phyloP scores from a whole-genome alignment of 2,888 invertebrate genomes.

The Cheilosia urbana region DNA sequence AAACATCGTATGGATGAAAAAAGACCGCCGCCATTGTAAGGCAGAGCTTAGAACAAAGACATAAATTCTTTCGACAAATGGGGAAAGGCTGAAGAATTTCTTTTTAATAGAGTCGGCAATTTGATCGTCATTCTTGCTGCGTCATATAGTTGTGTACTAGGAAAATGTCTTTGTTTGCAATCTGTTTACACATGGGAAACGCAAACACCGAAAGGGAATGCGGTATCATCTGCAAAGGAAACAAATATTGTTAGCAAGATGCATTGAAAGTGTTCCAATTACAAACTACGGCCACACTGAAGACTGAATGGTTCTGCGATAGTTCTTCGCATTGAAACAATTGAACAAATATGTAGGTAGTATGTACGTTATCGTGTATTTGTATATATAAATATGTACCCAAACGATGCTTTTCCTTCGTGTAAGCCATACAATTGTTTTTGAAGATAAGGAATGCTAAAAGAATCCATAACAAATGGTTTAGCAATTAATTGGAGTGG shows the following conservation, averaged over 20 bases:
- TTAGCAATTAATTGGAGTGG: constrained; percentile 15
- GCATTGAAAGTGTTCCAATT: constrained; percentile 41
- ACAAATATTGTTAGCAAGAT: constrained; percentile 11
- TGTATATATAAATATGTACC: background rate
- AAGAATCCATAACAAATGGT: constrained; percentile 20
- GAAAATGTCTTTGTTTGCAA: constrained; percentile 46
- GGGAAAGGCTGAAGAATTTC: constrained; percentile 37
- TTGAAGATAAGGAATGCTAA: constrained; percentile 2
- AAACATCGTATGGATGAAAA: background rate
- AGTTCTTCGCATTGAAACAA: constrained; percentile 28
- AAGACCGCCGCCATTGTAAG: background rate
- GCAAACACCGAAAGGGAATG: background rate
- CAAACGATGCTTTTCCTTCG: background rate
- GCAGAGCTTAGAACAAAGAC: constrained; percentile 35
- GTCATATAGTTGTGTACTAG: constrained; percentile 6
- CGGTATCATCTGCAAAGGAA: constrained; percentile 9
- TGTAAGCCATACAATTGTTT: background rate
- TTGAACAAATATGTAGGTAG: constrained; percentile 6
- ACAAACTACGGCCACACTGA: background rate
- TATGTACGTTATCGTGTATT: background rate
- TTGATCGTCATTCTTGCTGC: constrained; percentile 38
- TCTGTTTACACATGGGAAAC: constrained; percentile 27
- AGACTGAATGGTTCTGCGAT: background rate
- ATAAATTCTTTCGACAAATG: constrained; percentile 30
- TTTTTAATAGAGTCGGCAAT: constrained; percentile 41